Evolutionary conservation across 1,140 invertebrate species (phyloP).

Genomic region (Lycorma delicatula): DNA sequence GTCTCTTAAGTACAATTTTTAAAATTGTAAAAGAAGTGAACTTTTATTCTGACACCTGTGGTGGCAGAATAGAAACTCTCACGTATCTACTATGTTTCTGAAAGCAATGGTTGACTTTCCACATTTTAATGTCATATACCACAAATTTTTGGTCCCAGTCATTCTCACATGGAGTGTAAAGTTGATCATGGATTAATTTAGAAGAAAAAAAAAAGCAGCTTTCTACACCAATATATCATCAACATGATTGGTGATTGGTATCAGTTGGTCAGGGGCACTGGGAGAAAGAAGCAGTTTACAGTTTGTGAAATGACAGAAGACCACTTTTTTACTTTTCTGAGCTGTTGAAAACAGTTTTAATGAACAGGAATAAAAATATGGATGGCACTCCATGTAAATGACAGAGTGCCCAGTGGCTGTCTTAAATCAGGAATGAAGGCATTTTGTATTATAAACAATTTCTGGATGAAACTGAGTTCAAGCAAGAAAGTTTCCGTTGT

Average conservation of each 20-base stretch:
- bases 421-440: not conserved
- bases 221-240: slow-evolving; percentile 22
- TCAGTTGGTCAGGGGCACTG: slow-evolving; percentile 14
- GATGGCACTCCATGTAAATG: not conserved
- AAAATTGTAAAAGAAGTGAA: slow-evolving; percentile 24
- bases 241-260: slow-evolving; percentile 22
- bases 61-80: slow-evolving; percentile 36
- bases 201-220: slow-evolving; percentile 26
- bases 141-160: not conserved
- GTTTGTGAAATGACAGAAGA: not conserved
- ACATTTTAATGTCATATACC: not conserved
- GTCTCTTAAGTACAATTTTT: slow-evolving; percentile 22
- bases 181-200: slow-evolving; percentile 32
- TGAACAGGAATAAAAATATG: not conserved
- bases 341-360: not conserved
- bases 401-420: not conserved
- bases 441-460: not conserved
- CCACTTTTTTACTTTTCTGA: not conserved
- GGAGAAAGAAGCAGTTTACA: not conserved
- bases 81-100: slow-evolving; percentile 27
- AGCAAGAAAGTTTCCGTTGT: not conserved
- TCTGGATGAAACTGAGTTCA: not conserved
- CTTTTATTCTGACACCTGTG: slow-evolving; percentile 34
- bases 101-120: not conserved
- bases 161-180: slow-evolving; percentile 24